These are phyloP conservation scores for Suricata suricatta DNA, from an alignment of 2,113 vertebrate genomes.

Conservation along the genomic window DNA sequence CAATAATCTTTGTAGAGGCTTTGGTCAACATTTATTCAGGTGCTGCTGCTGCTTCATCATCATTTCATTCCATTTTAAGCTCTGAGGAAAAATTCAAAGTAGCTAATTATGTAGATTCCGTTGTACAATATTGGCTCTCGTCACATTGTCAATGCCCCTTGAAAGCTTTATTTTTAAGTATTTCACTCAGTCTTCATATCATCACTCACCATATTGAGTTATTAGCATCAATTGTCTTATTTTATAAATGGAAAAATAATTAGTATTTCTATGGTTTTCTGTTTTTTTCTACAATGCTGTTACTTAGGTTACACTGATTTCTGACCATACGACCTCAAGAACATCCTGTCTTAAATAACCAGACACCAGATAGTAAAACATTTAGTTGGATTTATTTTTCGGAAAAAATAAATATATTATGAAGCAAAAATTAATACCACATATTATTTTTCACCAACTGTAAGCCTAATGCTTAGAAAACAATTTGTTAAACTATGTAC, in stretches of 20 bases:
- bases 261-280: neutral
- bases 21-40: neutral
- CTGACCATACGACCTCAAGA: neutral
- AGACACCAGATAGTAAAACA: neutral
- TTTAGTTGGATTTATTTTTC: neutral
- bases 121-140: neutral
- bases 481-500: neutral
- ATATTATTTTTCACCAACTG: neutral
- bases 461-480: constrained; percentile 21
- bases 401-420: neutral
- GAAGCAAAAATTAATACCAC: neutral
- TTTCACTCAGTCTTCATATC: neutral
- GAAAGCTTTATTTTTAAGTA: neutral
- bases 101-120: neutral
- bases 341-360: neutral
- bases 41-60: neutral
- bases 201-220: neutral
- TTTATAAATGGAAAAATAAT: constrained; percentile 9
- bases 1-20: neutral
- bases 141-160: neutral
- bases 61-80: neutral
- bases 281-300: neutral
- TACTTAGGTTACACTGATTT: neutral
- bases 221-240: constrained; percentile 14
- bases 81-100: neutral